Percentiles rank a stretch among this genome's conserved stretches.
These are phyloP conservation scores for Ophraella communa DNA, from an alignment of 2,888 invertebrate genomes.

Conservation along the genomic window DNA sequence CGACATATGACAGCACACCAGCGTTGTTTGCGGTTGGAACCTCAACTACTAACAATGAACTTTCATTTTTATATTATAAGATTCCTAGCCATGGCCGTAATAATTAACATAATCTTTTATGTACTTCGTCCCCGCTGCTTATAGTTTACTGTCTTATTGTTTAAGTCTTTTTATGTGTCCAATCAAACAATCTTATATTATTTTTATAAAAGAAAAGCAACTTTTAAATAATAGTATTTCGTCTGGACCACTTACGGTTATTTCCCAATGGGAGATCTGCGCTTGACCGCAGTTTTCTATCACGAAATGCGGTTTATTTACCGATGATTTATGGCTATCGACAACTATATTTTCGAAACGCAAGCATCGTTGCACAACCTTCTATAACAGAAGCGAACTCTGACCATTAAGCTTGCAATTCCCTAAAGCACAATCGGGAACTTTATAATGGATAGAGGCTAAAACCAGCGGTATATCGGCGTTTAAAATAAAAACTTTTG, in stretches of 20 bases:
- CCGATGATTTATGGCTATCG: slow-evolving; percentile 19
- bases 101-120: no score
- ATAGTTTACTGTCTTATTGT: no score
- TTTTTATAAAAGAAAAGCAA: background rate
- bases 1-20: no score
- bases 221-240: background rate
- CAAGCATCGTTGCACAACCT: slow-evolving; percentile 18
- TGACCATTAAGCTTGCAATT: background rate
- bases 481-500: background rate
- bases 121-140: no score
- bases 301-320: slow-evolving; percentile 16
- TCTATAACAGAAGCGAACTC: slow-evolving; percentile 16
- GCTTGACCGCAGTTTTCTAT: background rate
- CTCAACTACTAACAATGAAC: no score
- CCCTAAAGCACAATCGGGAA: slow-evolving; percentile 7
- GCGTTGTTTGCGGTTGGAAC: no score
- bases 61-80: no score
- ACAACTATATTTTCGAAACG: slow-evolving; percentile 19
- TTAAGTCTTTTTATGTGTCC: no score
- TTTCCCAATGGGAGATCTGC: slow-evolving; percentile 14
- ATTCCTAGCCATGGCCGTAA: no score
- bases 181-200: no score
- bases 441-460: slow-evolving; percentile 3
- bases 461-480: background rate
- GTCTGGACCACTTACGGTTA: slow-evolving; percentile 14